Base-by-base conservation (phyloP, 92 coral and sea anemone genomes). In the Porites cylindrica region DNA sequence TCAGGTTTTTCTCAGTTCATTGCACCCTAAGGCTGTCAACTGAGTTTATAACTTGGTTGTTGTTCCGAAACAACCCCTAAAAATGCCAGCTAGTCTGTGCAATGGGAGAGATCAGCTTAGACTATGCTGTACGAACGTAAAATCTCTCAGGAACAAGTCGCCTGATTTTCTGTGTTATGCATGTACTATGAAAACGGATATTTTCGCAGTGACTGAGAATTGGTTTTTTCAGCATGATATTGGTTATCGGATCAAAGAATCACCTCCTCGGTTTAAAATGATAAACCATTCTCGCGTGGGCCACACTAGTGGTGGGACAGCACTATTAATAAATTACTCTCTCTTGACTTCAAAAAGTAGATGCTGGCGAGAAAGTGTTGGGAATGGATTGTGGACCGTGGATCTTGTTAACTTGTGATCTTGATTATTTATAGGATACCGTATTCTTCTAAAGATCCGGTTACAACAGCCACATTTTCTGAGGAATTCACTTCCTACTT, bases 301-400 rank as follows among this genome's bases (percentile, higher is more conserved):
- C 11, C 79, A 85, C 52, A 76, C 17, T 58, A 88, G 88, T 21
- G 85, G 92, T 52, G 92, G 92, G 0, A 89, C 85, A 11, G 88
- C 84, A 13, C 76, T 88, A 71, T 11, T 88, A 51, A 51, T 75
- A 67, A 66, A 71, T 43, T 73, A 75, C 21, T 60, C 53, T 51
- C 58, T 73, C 24, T 17, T 14, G 6, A 18, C 84, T 23, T 12
- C 51, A 83, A 19, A 23, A 23, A 23, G 24, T 23, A 23, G 24
- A 23, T 23, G 24, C 38, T 29, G 38, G 38, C 38, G 38, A 83
- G 78, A 75, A 70, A 53, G 43, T 66, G 9, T 89, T 89, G 88
- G 6, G 88, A 89, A 71, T 89, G 88, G 92, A 32, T 59, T 66
- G 79, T 89, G 47, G n/a, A 63, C 38, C 75, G 71, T 65, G 59